phyloP scores from a whole-genome alignment of 1,140 invertebrate species.

The Berghia stephanieae region DNA sequence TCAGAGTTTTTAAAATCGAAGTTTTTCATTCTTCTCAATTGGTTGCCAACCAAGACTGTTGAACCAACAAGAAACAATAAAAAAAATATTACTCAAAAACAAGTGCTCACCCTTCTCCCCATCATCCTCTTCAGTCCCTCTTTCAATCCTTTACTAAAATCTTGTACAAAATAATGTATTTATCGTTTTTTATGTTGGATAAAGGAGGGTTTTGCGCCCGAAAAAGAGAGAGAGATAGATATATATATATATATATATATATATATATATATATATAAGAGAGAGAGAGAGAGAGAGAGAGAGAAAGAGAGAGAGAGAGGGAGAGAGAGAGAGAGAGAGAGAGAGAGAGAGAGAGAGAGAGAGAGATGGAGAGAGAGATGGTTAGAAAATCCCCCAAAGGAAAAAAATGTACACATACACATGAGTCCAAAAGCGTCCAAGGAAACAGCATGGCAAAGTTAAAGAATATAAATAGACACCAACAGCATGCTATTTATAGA shows the following conservation, averaged over 20 bases:
- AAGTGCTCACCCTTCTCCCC: too few relatives aligned
- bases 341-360: not conserved
- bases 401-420: too few relatives aligned
- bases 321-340: constrained; percentile 3
- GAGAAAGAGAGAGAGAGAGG: not conserved
- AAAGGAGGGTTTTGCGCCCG: not conserved
- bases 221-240: not conserved
- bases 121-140: too few relatives aligned
- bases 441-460: not conserved
- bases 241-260: too few relatives aligned
- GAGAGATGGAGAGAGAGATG: not conserved
- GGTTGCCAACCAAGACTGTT: too few relatives aligned
- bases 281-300: not conserved
- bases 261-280: too few relatives aligned
- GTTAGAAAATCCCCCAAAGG: not conserved
- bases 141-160: too few relatives aligned
- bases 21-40: too few relatives aligned
- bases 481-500: not conserved
- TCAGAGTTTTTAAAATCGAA: too few relatives aligned
- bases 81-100: too few relatives aligned
- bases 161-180: not conserved
- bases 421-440: too few relatives aligned
- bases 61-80: too few relatives aligned
- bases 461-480: not conserved
- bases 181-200: not conserved